phyloP scores from a whole-genome alignment of 2,113 vertebrate species.

The Albula goreensis region DNA sequence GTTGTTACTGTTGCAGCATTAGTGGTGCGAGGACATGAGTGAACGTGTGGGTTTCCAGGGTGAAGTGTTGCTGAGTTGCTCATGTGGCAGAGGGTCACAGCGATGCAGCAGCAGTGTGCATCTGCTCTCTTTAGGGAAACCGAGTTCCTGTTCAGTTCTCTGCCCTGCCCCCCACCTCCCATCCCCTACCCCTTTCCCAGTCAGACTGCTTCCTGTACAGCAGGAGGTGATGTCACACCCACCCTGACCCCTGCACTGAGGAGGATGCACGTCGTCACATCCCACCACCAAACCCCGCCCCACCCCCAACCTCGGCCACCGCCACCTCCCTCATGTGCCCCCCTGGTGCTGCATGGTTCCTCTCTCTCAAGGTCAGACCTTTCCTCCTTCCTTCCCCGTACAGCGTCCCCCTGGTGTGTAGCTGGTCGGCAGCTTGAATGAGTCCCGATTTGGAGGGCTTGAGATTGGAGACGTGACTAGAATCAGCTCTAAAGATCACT shows the following conservation, averaged over 20 bases:
- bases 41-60: neutral
- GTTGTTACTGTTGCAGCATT: neutral
- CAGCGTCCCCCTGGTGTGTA: neutral
- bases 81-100: neutral
- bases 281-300: neutral
- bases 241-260: slow-evolving; percentile 56
- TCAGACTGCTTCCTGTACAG: slow-evolving; percentile 62
- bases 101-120: slow-evolving; percentile 28
- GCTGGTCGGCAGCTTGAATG: neutral
- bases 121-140: slow-evolving; percentile 51
- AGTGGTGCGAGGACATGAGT: neutral
- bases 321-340: neutral
- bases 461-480: neutral
- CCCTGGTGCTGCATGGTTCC: neutral
- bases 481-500: neutral
- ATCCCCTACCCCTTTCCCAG: slow-evolving; percentile 28
- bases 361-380: slow-evolving; percentile 7
- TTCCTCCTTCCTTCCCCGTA: slow-evolving; percentile 25
- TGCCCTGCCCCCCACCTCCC: slow-evolving; percentile 9
- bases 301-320: neutral
- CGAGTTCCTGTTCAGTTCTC: slow-evolving; percentile 46
- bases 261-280: slow-evolving; percentile 64
- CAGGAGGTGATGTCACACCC: slow-evolving; percentile 60
- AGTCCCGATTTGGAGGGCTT: neutral
- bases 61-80: neutral